Conservation (phyloP, 2,113 vertebrate species). For the Pelecanoides urinatrix region DNA sequence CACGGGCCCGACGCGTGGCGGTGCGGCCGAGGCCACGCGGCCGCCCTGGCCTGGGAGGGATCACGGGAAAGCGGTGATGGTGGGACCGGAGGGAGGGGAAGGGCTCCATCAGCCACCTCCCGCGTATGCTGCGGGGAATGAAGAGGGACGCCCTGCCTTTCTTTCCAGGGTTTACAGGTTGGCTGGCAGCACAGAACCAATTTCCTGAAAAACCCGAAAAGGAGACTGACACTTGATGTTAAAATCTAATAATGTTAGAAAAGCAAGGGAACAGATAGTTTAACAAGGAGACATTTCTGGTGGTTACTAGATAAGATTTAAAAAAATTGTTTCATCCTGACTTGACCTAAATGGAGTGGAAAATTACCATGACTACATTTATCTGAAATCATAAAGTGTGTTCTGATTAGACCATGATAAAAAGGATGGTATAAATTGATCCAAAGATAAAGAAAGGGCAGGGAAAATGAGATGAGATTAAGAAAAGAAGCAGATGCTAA, state of each 20-base stretch:
- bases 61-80: not conserved
- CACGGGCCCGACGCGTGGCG: accelerated
- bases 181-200: not conserved
- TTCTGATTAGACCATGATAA: conserved; percentile 60
- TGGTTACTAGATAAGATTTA: conserved; percentile 17
- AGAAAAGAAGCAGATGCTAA: conserved; percentile 20
- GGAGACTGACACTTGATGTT: not conserved
- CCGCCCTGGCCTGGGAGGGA: not conserved
- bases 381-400: conserved; percentile 56
- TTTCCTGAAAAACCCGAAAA: not conserved
- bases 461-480: conserved; percentile 54
- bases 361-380: conserved; percentile 69
- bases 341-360: conserved; percentile 67
- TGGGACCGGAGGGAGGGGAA: not conserved
- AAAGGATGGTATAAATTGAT: conserved; percentile 62
- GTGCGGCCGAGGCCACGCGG: not conserved
- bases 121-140: accelerated
- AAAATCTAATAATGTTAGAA: not conserved
- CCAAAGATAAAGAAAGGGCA: conserved; percentile 60
- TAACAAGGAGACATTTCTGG: conserved; percentile 23
- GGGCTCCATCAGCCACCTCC: not conserved
- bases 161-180: not conserved
- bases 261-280: not conserved
- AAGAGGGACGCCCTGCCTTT: not conserved
- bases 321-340: conserved; percentile 49